Evolutionary conservation across 2,888 invertebrate species (phyloP).

Genomic region (Melanophora roralis): DNA sequence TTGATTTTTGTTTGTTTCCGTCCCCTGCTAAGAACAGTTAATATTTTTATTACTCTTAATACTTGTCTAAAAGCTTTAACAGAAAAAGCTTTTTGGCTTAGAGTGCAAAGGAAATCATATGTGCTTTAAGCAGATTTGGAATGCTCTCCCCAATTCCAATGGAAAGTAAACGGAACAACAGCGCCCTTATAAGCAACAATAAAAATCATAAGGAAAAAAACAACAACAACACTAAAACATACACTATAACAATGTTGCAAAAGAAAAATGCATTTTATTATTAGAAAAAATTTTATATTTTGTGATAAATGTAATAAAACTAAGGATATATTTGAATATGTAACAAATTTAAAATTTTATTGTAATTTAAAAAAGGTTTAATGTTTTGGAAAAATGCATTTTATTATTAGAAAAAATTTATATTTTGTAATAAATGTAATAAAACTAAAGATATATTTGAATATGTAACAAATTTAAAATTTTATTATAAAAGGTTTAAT

Average conservation of each 20-base stretch:
- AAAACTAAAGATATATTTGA: too few relatives aligned
- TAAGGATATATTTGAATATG: too few relatives aligned
- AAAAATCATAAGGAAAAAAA: slow-evolving; percentile 3
- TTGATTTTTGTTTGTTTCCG: background rate
- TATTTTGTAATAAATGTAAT: background rate
- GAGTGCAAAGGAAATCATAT: slow-evolving; percentile 9
- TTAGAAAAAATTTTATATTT: background rate
- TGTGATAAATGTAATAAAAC: background rate
- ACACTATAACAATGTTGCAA: slow-evolving; percentile 29
- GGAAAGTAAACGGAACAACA: slow-evolving; percentile 54
- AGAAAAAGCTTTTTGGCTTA: slow-evolving; percentile 25
- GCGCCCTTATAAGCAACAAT: slow-evolving; percentile 42
- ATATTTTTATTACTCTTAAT: background rate
- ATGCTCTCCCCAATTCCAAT: slow-evolving; percentile 42
- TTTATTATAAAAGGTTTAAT: background rate
- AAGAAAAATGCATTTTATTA: slow-evolving; percentile 21
- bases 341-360: background rate
- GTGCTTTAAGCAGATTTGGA: background rate
- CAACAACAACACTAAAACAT: slow-evolving; percentile 13
- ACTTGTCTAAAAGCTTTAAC: slow-evolving; percentile 23
- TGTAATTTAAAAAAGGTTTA: background rate
- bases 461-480: too few relatives aligned
- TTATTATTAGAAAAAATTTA: background rate
- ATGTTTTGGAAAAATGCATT: slow-evolving; percentile 11
- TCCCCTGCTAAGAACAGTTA: background rate